Base-by-base conservation (phyloP, 2,797 vertebrate species). In the Channa striata region DNA sequence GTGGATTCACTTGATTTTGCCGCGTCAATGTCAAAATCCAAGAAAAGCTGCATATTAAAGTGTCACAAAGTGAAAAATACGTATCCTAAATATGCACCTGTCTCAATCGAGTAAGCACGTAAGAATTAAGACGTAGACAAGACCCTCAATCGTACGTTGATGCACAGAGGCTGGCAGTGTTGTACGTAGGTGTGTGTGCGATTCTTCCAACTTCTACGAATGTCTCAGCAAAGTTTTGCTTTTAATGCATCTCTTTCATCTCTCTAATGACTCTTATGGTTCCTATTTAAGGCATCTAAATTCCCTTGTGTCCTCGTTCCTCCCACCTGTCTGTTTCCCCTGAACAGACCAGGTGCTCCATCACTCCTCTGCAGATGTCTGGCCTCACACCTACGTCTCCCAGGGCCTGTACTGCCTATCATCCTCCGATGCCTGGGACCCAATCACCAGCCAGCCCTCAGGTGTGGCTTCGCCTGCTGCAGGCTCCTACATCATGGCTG, bases 371-470 rank as follows among this genome's bases (percentile, higher is more conserved):
- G 95, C 96, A 1, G 97, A 99, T 1, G 96, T 96, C 68, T 99
- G 97, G 98, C 98, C 98, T 78, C 97, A 98, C 86, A 97, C 97
- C 65, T 99, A 98, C 10, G 96, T 99, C 87, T 98, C 98, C 0
- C 98, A 99, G 90, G 98, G 98, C 84, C 96, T 99, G 87, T 99
- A 98, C 91, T 99, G 98, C 85, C 94, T 99, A 71, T 97, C 97
- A 10, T 97, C 98, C 0, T 97, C 97, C 0, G 98, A 99, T 5
- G 97, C 95, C 63, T 99, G 98, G 98, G 97, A 99, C 82, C 96
- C 97, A 33, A 94, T 95, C 88, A 94, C 90, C 88, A 98, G 96
- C 7, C 96, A 99, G 87, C 97, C 97, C 63, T 98, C 97, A 20
- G 96, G 96, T 75, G 88, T 98, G 19, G 96, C 95, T 48, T 98